These are phyloP conservation scores for Panagrolaimus sp. DNA, from an alignment of 1,140 invertebrate species.

Conservation along the genomic window DNA sequence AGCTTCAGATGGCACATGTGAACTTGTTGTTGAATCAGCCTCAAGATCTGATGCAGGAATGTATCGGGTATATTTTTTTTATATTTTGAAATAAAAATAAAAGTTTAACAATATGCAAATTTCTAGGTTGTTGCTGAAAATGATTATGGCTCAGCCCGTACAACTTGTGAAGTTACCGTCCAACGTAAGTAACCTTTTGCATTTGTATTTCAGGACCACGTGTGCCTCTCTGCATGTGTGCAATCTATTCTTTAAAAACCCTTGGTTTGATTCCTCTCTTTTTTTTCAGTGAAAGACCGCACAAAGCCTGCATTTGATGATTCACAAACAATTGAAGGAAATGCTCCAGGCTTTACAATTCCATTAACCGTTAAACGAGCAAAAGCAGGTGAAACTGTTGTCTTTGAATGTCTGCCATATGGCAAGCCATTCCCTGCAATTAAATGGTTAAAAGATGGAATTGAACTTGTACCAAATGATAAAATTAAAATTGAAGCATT, in stretches of 20 bases:
- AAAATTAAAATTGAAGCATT: constrained; percentile 47
- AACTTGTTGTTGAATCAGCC: constrained; percentile 70
- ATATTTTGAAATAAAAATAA: too few species aligned
- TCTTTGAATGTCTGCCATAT: constrained; percentile 57
- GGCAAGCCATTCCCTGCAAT: constrained; percentile 55
- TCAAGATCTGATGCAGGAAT: constrained; percentile 68
- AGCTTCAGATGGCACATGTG: constrained; percentile 69
- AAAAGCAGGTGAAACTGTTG: constrained; percentile 50
- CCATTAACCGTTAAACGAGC: constrained; percentile 47
- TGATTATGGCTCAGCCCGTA: constrained; percentile 47
- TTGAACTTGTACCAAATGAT: constrained; percentile 43
- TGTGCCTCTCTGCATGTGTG: background rate
- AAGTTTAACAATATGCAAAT: too few species aligned
- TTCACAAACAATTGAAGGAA: constrained; percentile 34
- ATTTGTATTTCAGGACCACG: background rate
- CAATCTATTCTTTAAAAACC: background rate
- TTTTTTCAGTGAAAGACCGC: constrained; percentile 40
- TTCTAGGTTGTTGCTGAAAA: constrained; percentile 60
- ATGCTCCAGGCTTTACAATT: constrained; percentile 55
- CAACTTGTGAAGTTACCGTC: constrained; percentile 49
- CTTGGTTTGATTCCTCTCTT: background rate
- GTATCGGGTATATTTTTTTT: constrained; percentile 63
- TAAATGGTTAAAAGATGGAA: constrained; percentile 56
- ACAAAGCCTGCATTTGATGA: constrained; percentile 39
- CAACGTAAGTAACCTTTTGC: constrained; percentile 20